A percentile compares a stretch with the other conserved stretches of the same genome.
phyloP scores from a whole-genome alignment of 2,888 invertebrate species.

The Trypoxylon attenuatum region DNA sequence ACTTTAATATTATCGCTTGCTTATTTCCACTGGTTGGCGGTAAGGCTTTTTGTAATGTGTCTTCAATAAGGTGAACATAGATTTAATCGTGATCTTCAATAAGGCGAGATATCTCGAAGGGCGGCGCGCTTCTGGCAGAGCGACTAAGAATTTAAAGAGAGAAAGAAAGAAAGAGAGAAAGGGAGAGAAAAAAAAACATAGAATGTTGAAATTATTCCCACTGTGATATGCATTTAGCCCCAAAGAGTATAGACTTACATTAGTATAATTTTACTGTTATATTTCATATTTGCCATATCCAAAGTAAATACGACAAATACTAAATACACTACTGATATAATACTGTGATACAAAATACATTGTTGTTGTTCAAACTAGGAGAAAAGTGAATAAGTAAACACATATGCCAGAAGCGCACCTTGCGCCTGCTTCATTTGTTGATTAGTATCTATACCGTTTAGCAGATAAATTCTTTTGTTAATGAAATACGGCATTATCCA shows the following conservation, averaged over 20 bases:
- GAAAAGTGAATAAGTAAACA: constrained; percentile 58
- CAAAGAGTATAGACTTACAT: constrained; percentile 73
- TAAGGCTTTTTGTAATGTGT: constrained; percentile 57
- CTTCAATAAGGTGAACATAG: constrained; percentile 47
- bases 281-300: constrained; percentile 72
- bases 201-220: constrained; percentile 66
- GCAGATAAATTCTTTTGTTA: constrained; percentile 58
- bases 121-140: constrained; percentile 64
- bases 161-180: constrained; percentile 24
- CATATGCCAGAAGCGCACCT: constrained; percentile 61
- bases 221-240: constrained; percentile 74
- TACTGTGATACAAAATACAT: constrained; percentile 73
- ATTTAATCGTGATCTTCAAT: constrained; percentile 51
- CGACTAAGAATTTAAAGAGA: constrained; percentile 46
- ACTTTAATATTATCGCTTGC: constrained; percentile 60
- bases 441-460: constrained; percentile 60
- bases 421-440: constrained; percentile 62
- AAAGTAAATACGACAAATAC: constrained; percentile 70
- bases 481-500: constrained; percentile 53
- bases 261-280: constrained; percentile 72
- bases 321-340: constrained; percentile 68
- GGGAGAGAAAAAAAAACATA: constrained; percentile 45
- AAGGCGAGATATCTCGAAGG: constrained; percentile 41
- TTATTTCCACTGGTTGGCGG: constrained; percentile 62
- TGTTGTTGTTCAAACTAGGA: constrained; percentile 70